Conservation (phyloP, 2,888 invertebrate species). For the Beris morrisii region DNA sequence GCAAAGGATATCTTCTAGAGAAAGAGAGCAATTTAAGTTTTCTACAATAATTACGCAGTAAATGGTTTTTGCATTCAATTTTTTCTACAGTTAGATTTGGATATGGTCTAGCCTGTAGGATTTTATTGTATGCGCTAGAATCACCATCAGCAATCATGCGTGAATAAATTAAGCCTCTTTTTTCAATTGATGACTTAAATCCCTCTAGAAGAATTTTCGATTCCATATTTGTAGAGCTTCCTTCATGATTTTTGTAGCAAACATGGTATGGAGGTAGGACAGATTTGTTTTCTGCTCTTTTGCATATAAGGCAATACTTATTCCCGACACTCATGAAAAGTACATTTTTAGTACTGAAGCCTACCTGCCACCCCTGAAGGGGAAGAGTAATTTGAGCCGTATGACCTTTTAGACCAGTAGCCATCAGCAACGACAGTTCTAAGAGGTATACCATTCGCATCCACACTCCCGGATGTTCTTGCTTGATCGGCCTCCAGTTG, state of each 20-base stretch:
- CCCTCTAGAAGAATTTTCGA: not conserved
- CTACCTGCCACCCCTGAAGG: too few species aligned
- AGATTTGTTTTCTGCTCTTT: not conserved
- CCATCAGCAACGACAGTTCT: too few species aligned
- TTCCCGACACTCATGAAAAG: not conserved
- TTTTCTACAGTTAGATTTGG: not conserved
- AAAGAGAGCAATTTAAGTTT: not conserved
- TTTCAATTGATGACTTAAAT: not conserved
- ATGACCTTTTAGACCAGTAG: too few species aligned
- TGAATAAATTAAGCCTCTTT: not conserved
- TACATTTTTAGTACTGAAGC: too few species aligned
- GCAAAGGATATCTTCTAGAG: not conserved
- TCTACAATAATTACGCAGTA: not conserved
- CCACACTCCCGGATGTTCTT: too few species aligned
- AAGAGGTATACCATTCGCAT: too few species aligned
- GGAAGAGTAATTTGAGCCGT: too few species aligned
- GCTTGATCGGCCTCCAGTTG: too few species aligned
- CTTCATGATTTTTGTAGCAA: constrained; percentile 6
- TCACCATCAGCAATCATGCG: not conserved
- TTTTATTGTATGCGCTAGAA: not conserved
- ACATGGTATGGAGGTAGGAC: not conserved
- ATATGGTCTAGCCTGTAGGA: not conserved
- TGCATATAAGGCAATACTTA: constrained; percentile 6
- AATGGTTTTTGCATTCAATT: not conserved
- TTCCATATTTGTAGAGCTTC: constrained; percentile 1